Percentiles rank a stretch among this genome's conserved stretches.
Evolutionary conservation across 2,888 invertebrate species (phyloP).

Genomic region (Strigamia transsilvanica): DNA sequence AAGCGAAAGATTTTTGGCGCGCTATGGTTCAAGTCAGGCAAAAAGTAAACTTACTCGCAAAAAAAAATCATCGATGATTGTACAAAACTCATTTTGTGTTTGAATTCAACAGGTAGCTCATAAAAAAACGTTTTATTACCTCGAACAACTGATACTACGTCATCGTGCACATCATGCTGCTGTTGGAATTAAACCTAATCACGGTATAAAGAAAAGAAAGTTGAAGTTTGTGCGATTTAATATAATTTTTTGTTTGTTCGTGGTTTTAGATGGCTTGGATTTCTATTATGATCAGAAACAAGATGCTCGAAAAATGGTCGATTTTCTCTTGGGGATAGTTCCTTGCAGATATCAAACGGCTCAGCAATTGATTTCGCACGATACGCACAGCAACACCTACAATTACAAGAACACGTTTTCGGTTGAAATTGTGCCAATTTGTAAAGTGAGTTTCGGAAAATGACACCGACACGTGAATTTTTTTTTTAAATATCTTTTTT

Average conservation of each 20-base stretch:
- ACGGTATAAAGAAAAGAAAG: slow-evolving; percentile 69
- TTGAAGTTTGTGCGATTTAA: background rate
- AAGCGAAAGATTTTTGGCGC: slow-evolving; percentile 98
- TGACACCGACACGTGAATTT: background rate
- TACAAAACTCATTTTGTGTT: background rate
- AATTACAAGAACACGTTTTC: slow-evolving; percentile 94
- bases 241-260: background rate
- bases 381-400: slow-evolving; percentile 94
- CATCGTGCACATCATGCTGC: slow-evolving; percentile 91
- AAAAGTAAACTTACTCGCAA: slow-evolving; percentile 61
- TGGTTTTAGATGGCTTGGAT: slow-evolving; percentile 86
- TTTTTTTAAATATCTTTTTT: slow-evolving; percentile 18
- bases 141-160: slow-evolving; percentile 96
- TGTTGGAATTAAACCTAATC: slow-evolving; percentile 84
- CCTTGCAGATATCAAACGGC: slow-evolving; percentile 89
- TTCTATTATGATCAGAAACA: slow-evolving; percentile 91
- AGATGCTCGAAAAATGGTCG: slow-evolving; percentile 92
- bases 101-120: slow-evolving; percentile 77
- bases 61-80: background rate
- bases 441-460: slow-evolving; percentile 74
- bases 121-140: slow-evolving; percentile 95
- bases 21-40: slow-evolving; percentile 73
- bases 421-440: slow-evolving; percentile 94
- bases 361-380: slow-evolving; percentile 95
- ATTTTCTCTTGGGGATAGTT: slow-evolving; percentile 86